A percentile compares a stretch with the other conserved stretches of the same genome.
Evolutionary conservation across 1,140 invertebrate genomes (phyloP).

Genomic region (Bombyx mori): ASM3026992v2 NC_085118.1:16496501-16497000

Average conservation of each 20-base stretch:
- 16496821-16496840: constrained; percentile 67
- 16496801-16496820: constrained; percentile 64
- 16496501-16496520: constrained; percentile 73
- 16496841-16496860: constrained; percentile 71
- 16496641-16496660: constrained; percentile 41
- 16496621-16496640: constrained; percentile 43
- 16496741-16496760: constrained; percentile 42
- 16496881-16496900: constrained; percentile 71
- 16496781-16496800: constrained; percentile 59
- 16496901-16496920: constrained; percentile 69
- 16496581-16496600: constrained; percentile 38
- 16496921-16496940: constrained; percentile 37
- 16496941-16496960: no score
- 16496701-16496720: constrained; percentile 71
- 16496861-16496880: constrained; percentile 68
- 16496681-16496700: constrained; percentile 68
- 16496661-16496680: constrained; percentile 65
- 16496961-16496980: no score
- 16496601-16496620: constrained; percentile 21
- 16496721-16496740: constrained; percentile 64
- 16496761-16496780: constrained; percentile 57
- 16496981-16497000: no score
- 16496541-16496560: constrained; percentile 64
- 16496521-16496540: constrained; percentile 68
- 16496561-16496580: constrained; percentile 43